Base-by-base conservation (phyloP, 2,888 invertebrate species). In the Lasiommata megera region DNA sequence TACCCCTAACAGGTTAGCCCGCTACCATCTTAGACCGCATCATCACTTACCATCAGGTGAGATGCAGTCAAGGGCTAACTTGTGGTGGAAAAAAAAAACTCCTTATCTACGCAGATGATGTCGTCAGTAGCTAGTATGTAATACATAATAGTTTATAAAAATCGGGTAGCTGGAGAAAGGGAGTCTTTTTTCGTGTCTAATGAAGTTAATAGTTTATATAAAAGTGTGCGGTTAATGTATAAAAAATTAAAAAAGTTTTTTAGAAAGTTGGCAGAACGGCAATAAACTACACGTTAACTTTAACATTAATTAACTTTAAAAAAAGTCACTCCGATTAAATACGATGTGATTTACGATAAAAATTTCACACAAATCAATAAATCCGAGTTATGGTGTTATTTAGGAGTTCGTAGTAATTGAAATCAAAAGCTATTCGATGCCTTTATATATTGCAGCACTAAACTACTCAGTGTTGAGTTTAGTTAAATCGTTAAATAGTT, bases 401-500 rank as follows among this genome's bases (percentile, higher is more conserved):
- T 28, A 41, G 17, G 43, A 28, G 43, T 34, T 11, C 34, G 11
- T 5, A 28, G 1, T 28, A 12, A 12, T 7, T 7, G 43, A 18
- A 12, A 8, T 16, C 31, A n/a, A 28, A 31, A 1, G 31, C 46
- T 46, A 9, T 14, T 31, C 9, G 29, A 6, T 7, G 46, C 31
- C 16, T 46, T 46, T 46, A 31, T 11, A 31, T 9, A 46, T 46
- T 6, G 8, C 29, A 29, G 11, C 11, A 16, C 16, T 28, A 8
- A 12, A 44, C 16, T 17, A 1, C 8, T 14, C 14, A 8, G 23
- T 0, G 3, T 11, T 1, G 3, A 46, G 31, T 46, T 29, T 16
- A 16, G 31, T 44, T 14, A 31, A 23, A 31, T 16, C 46, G 31
- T 46, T 11, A 46, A 46, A 46, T 12, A 31, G 46, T 46, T 46